These are phyloP conservation scores for Lasius fuliginosus DNA, from an alignment of 2,888 invertebrate genomes.

Conservation along the genomic window DNA sequence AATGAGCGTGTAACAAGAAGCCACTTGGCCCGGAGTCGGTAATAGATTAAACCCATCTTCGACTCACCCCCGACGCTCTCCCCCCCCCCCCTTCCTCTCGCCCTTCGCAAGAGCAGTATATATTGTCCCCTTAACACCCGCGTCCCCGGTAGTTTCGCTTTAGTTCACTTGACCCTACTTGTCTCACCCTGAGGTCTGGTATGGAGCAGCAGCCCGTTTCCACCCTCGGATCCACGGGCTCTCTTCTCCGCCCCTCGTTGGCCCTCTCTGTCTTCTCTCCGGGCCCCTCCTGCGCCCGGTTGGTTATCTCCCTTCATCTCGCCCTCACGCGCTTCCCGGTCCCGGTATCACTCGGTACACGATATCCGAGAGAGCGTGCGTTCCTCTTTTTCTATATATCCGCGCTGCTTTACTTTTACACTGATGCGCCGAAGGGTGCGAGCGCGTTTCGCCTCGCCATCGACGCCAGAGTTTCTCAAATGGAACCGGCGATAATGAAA, in stretches of 20 bases:
- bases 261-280: constrained; percentile 55
- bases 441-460: constrained; percentile 7
- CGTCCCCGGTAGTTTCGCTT: constrained; percentile 79
- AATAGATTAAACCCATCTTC: constrained; percentile 85
- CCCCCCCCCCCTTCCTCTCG: not conserved
- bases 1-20: constrained; percentile 84
- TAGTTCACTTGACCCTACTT: constrained; percentile 85
- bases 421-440: constrained; percentile 30
- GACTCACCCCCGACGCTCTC: constrained; percentile 60
- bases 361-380: not conserved
- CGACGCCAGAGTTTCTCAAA: constrained; percentile 31
- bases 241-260: constrained; percentile 53
- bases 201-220: constrained; percentile 65
- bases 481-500: not conserved
- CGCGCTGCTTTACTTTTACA: constrained; percentile 40
- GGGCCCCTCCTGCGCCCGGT: constrained; percentile 59
- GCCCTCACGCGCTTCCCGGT: constrained; percentile 27
- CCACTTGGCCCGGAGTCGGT: constrained; percentile 82
- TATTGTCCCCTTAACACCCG: constrained; percentile 84
- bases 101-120: constrained; percentile 77
- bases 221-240: constrained; percentile 62
- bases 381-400: constrained; percentile 39
- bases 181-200: constrained; percentile 72
- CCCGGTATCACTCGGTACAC: constrained; percentile 22
- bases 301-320: constrained; percentile 59